Base-by-base conservation (phyloP, 53 echinoderm and acorn worm genomes). In the Paracentrotus lividus region DNA sequence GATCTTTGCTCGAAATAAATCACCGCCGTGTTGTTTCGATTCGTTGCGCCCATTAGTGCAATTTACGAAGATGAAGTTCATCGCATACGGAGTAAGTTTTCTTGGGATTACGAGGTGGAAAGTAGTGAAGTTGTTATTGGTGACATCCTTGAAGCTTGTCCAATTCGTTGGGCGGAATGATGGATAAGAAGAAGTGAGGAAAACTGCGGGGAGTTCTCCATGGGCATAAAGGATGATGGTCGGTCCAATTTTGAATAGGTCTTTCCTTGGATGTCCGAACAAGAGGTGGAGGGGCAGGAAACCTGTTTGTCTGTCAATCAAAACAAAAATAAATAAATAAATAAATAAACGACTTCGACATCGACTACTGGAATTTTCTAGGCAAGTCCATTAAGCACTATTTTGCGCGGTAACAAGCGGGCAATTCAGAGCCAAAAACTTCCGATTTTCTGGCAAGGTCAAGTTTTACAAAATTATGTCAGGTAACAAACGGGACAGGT, bases 1-100 rank as follows among this genome's bases (percentile, higher is more conserved):
- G n/a, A 88, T 60, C 43, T 61, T 88, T 21, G 88, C 88, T 42
- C 88, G 88, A 32, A 88, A 88, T 20, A 54, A 61, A 44, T 88
- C 88, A 2, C 88, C 88, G 64, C 88, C 88, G 21, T 60, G 34
- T 15, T 34, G 24, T 56, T 88, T 88, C 1, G 88, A 42, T 40
- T 59, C 33, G 38, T 60, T 60, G 6, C 58, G 88, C 1, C 88
- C 88, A 55, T 88, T 60, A 3, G 40, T 20, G 88, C 88, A 10
- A 23, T 54, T 61, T 61, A 20, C 31, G 42, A 4, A 88, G n/a
- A n/a, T 88, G 61, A 4, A 88, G 42, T 43, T 88, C 38, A n/a
- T 88, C 88, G 23, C 88, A 88, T 20, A 88, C 24, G 31, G 10
- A 51, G 86, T 86, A 86, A 53, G 27, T 32, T 86, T 86, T 14